phyloP scores from a whole-genome alignment of 2,888 invertebrate species.

The Drosophila aldrichi region DNA sequence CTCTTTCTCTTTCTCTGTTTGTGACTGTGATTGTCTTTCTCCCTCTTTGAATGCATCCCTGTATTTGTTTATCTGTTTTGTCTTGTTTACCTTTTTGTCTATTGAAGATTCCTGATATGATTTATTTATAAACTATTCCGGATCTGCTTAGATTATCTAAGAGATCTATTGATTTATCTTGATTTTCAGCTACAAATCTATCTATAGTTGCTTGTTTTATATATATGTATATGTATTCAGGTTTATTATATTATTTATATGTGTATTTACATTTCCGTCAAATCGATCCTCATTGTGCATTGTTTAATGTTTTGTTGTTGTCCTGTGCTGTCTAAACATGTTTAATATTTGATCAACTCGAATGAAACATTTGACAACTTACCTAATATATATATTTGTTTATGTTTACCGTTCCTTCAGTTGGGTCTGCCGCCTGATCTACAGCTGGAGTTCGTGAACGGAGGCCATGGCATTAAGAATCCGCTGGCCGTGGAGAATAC shows the following conservation, averaged over 20 bases:
- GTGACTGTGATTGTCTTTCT: neutral
- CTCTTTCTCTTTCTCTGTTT: neutral
- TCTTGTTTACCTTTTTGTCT: neutral
- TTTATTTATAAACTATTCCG: neutral
- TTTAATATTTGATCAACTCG: neutral
- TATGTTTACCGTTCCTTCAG: constrained; percentile 85
- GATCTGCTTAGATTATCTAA: no score
- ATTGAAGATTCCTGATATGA: neutral
- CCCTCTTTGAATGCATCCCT: neutral
- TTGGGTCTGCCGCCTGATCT: constrained; percentile 94
- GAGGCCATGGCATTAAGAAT: constrained; percentile 98
- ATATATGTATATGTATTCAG: no score
- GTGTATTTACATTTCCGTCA: no score
- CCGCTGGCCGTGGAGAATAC: constrained; percentile 92
- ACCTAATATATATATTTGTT: neutral
- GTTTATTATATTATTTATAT: no score
- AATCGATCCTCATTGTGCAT: no score
- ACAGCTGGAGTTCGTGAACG: constrained; percentile 97
- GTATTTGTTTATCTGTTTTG: neutral
- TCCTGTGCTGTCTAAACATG: constrained; percentile 21
- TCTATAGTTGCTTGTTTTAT: no score
- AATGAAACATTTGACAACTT: neutral
- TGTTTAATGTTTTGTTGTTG: no score
- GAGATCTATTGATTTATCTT: no score
- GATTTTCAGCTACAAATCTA: no score